These are phyloP conservation scores for Galendromus occidentalis DNA, from an alignment of 1,140 invertebrate species.

Conservation along the genomic window DNA sequence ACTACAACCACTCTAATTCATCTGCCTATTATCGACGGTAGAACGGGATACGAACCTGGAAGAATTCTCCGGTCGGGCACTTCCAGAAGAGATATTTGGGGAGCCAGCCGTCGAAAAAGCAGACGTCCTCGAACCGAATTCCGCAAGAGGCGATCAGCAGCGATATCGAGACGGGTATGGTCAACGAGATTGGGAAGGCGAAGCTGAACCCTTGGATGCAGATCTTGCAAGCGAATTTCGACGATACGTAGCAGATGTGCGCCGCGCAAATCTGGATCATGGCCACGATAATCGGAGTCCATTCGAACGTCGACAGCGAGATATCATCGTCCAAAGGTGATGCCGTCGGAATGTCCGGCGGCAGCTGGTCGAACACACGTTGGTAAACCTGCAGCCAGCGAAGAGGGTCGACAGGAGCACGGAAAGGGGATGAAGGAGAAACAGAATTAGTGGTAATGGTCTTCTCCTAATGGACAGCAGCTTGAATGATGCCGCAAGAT, in stretches of 20 bases:
- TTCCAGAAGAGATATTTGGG: conserved; percentile 77
- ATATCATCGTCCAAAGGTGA: conserved; percentile 7
- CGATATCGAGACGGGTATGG: conserved; percentile 69
- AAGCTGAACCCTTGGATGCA: conserved; percentile 89
- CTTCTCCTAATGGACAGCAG: no score
- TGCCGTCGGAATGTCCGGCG: not conserved
- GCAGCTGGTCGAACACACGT: conserved; percentile 8
- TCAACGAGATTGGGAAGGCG: conserved; percentile 76
- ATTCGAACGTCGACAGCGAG: not conserved
- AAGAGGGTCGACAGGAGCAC: no score
- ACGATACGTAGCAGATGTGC: conserved; percentile 73
- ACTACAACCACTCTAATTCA: no score
- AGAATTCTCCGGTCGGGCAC: conserved; percentile 49
- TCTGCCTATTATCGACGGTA: no score
- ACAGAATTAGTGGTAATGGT: no score
- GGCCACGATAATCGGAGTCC: conserved; percentile 45
- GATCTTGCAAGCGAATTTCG: conserved; percentile 87
- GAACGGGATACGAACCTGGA: conserved; percentile 22
- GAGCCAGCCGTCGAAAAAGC: conserved; percentile 60
- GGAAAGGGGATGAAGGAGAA: no score
- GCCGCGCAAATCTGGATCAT: conserved; percentile 59
- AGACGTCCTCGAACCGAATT: conserved; percentile 57
- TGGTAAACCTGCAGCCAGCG: not conserved
- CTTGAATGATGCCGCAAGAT: no score
- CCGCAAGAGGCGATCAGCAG: conserved; percentile 71